A percentile compares a stretch with the other conserved stretches of the same genome.
Evolutionary conservation across 2,888 invertebrate species (phyloP).

Genomic region (Phyllotreta striolata): DNA sequence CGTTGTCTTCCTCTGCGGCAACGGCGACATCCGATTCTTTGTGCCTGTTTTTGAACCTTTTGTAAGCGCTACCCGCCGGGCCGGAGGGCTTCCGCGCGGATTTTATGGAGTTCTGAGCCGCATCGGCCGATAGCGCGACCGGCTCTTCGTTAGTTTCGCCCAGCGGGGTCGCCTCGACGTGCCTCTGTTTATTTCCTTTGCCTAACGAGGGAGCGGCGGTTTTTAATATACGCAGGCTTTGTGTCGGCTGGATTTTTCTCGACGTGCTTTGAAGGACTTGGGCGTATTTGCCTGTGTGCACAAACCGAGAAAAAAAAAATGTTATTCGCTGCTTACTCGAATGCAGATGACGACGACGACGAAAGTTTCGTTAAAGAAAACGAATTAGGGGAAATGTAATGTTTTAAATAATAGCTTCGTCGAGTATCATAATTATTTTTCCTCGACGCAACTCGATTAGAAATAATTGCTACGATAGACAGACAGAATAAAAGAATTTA

Average conservation of each 20-base stretch:
- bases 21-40: slow-evolving; percentile 54
- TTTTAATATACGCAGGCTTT: slow-evolving; percentile 75
- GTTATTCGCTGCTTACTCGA: no score
- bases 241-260: slow-evolving; percentile 70
- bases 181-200: slow-evolving; percentile 61
- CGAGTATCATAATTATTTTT: no score
- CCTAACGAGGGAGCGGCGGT: slow-evolving; percentile 72
- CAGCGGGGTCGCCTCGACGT: slow-evolving; percentile 72
- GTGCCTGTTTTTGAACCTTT: slow-evolving; percentile 69
- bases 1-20: slow-evolving; percentile 52
- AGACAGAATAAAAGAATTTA: background rate
- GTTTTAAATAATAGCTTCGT: no score
- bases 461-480: slow-evolving; percentile 5
- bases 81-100: slow-evolving; percentile 65
- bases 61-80: slow-evolving; percentile 55
- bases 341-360: no score
- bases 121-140: slow-evolving; percentile 63
- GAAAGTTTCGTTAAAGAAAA: no score
- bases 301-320: background rate
- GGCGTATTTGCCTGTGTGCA: slow-evolving; percentile 76
- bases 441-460: background rate
- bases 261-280: slow-evolving; percentile 87
- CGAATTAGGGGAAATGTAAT: no score
- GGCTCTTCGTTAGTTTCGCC: slow-evolving; percentile 66
- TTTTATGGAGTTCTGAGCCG: slow-evolving; percentile 60